These are phyloP conservation scores for Callyntrura sp. DNA, from an alignment of 2,888 invertebrate genomes.

Conservation along the genomic window DNA sequence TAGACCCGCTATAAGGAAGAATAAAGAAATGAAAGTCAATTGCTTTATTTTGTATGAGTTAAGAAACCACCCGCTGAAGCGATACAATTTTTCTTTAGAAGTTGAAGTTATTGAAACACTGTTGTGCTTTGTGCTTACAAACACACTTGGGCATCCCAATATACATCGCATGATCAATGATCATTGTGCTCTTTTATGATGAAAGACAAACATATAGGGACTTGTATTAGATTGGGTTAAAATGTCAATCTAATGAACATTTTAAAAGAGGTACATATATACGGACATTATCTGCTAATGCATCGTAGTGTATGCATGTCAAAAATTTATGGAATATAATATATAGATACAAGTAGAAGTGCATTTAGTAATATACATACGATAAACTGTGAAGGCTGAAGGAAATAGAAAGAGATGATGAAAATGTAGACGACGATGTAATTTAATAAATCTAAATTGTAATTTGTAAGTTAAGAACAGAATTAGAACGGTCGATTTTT, in stretches of 20 bases:
- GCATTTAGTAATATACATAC: background rate
- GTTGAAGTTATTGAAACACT: background rate
- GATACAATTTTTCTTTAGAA: background rate
- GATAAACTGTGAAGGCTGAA: constrained; percentile 5
- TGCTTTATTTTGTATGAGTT: constrained; percentile 16
- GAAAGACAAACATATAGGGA: constrained; percentile 41
- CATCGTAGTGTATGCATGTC: too few relatives aligned
- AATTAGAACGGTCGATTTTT: constrained; percentile 95
- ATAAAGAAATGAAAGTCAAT: constrained; percentile 7
- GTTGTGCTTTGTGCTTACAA: background rate
- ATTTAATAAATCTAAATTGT: constrained; percentile 79
- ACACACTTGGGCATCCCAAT: too few relatives aligned
- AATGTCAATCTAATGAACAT: too few relatives aligned
- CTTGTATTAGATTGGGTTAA: background rate
- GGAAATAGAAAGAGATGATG: constrained; percentile 25
- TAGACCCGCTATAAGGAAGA: too few relatives aligned
- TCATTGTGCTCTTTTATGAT: background rate
- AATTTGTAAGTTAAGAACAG: constrained; percentile 93
- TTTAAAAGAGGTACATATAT: too few relatives aligned
- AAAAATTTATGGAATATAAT: too few relatives aligned
- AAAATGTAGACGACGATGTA: background rate
- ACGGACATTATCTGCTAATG: too few relatives aligned
- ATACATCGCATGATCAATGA: background rate
- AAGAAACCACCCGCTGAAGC: background rate
- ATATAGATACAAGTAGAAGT: background rate